phyloP scores from a whole-genome alignment of 2,113 vertebrate species.

The Brachyhypopomus occidentalis region DNA sequence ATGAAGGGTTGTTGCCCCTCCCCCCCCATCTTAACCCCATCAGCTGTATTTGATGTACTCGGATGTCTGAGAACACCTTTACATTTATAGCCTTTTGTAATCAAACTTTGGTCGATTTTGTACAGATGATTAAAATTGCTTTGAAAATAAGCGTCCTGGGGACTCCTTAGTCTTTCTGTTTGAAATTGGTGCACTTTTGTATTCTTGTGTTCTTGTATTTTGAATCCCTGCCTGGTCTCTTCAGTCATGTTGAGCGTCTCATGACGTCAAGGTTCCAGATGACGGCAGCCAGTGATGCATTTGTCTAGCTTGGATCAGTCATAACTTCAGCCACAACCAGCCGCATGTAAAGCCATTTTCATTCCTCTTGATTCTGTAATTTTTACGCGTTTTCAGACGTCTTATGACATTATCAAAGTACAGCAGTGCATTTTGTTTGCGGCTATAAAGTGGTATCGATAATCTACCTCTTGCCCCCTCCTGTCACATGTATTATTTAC shows the following conservation, averaged over 20 bases:
- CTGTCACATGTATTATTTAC: too few species aligned
- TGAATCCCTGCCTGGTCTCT: too few species aligned
- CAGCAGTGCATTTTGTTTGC: too few species aligned
- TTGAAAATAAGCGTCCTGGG: constrained; percentile 41
- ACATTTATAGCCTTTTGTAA: constrained; percentile 90
- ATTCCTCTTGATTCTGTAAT: too few species aligned
- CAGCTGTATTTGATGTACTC: constrained; percentile 61
- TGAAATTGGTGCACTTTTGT: too few species aligned
- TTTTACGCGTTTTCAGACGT: too few species aligned
- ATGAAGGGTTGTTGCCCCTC: not conserved
- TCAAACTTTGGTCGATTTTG: constrained; percentile 87
- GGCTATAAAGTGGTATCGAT: too few species aligned
- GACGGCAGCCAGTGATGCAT: not conserved
- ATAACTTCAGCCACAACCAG: not conserved
- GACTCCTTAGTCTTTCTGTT: not conserved
- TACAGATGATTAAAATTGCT: constrained; percentile 72
- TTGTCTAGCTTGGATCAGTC: not conserved
- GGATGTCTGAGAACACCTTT: constrained; percentile 73
- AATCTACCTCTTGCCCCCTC: too few species aligned
- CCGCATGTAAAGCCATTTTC: not conserved
- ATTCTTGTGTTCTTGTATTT: too few species aligned
- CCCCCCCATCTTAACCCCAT: not conserved
- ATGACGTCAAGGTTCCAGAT: not conserved
- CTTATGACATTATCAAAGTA: too few species aligned
- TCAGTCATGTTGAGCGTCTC: not conserved